These are phyloP conservation scores for Synergus itoensis DNA, from an alignment of 2,888 invertebrate genomes.

Conservation along the genomic window DNA sequence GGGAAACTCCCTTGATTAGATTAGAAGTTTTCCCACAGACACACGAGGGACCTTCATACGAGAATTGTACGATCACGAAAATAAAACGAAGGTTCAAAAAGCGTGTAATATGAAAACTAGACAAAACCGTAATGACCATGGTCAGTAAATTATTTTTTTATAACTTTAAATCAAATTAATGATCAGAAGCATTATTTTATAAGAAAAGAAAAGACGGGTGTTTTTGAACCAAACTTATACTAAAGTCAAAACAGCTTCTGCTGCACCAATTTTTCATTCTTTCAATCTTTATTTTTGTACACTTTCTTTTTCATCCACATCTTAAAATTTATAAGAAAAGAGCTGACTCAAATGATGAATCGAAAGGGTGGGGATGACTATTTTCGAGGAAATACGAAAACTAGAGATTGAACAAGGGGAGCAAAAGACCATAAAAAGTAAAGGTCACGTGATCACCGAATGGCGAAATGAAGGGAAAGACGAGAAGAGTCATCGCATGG, in stretches of 20 bases:
- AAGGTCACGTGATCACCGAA: conserved; percentile 37
- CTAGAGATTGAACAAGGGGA: background rate
- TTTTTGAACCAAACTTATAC: too few relatives aligned
- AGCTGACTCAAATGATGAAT: background rate
- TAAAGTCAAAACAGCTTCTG: too few relatives aligned
- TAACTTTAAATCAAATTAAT: too few relatives aligned
- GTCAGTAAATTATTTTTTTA: too few relatives aligned
- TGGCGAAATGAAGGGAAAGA: conserved; percentile 18
- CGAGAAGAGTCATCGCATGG: conserved; percentile 31
- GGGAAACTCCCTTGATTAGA: conserved; percentile 2
- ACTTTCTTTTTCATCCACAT: background rate
- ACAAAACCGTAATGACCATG: too few relatives aligned
- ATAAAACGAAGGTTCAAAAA: background rate
- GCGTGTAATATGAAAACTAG: background rate
- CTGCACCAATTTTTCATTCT: too few relatives aligned
- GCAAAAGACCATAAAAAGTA: conserved; percentile 18
- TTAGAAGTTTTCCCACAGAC: conserved; percentile 12
- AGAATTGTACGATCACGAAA: background rate
- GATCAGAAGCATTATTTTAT: too few relatives aligned
- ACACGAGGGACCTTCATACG: conserved; percentile 3
- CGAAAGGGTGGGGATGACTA: background rate
- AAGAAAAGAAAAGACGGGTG: too few relatives aligned
- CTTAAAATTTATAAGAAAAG: background rate
- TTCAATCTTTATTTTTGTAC: background rate
- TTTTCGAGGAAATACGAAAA: background rate